Conservation (phyloP, 2,888 invertebrate genomes). For the Chrysolina oricalcia region DNA sequence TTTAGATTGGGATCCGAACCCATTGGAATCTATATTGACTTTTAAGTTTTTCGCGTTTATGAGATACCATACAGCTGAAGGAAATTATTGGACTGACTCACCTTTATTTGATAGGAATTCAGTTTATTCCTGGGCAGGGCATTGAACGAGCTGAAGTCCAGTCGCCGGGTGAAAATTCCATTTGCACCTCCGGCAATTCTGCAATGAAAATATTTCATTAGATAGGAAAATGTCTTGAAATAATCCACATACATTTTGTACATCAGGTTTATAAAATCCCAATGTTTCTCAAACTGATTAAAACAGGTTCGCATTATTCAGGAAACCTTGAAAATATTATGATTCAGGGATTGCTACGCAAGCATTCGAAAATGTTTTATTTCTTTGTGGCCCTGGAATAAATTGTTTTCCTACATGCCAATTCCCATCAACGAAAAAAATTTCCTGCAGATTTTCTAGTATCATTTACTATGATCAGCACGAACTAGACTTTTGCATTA, state of each 20-base stretch:
- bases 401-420: too few species aligned
- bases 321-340: too few species aligned
- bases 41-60: not conserved
- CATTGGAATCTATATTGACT: not conserved
- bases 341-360: too few species aligned
- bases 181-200: constrained; percentile 92
- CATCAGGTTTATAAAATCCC: not conserved
- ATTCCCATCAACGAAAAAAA: too few species aligned
- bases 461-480: too few species aligned
- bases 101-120: constrained; percentile 99
- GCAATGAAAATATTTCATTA: constrained; percentile 68
- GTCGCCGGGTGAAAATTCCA: constrained; percentile 93
- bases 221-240: not conserved
- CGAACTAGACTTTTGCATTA: too few species aligned
- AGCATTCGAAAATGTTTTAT: too few species aligned
- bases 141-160: constrained; percentile 96
- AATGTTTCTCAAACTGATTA: too few species aligned
- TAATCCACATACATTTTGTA: not conserved
- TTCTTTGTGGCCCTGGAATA: too few species aligned
- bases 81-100: constrained; percentile 71
- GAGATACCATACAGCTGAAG: not conserved
- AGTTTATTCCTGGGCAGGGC: constrained; percentile 94
- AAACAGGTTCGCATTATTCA: too few species aligned
- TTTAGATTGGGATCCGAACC: not conserved
- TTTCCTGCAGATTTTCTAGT: too few species aligned